Conservation (phyloP, 2,888 invertebrate genomes). For the Andrena bicolor region DNA sequence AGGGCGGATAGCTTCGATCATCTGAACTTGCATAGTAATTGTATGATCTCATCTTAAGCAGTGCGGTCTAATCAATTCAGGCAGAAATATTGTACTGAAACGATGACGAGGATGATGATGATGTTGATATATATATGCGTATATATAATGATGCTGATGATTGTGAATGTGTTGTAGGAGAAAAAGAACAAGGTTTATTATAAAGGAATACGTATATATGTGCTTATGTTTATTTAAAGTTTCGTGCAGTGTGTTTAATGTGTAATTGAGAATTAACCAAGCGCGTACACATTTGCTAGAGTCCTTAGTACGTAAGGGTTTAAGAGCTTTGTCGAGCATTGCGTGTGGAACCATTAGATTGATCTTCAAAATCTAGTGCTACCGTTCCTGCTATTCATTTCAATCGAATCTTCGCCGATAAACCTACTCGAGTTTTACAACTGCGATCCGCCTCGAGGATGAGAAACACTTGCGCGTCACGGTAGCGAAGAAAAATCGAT, state of each 20-base stretch:
- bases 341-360: constrained; percentile 4
- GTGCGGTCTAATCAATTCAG: constrained; percentile 52
- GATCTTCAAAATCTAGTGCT: background rate
- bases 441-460: background rate
- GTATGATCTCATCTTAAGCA: constrained; percentile 64
- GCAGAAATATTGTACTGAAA: constrained; percentile 37
- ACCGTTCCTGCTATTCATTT: background rate
- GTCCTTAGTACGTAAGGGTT: constrained; percentile 21
- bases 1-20: constrained; percentile 75
- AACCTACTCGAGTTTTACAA: background rate
- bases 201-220: constrained; percentile 76
- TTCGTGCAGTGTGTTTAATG: constrained; percentile 78
- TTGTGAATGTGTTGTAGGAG: constrained; percentile 71
- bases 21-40: constrained; percentile 58
- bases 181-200: constrained; percentile 65
- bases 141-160: constrained; percentile 60
- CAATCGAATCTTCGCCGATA: background rate
- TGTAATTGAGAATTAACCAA: constrained; percentile 51
- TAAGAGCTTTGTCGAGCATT: background rate
- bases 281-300: constrained; percentile 3
- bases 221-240: constrained; percentile 80
- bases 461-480: background rate
- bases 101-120: constrained; percentile 35
- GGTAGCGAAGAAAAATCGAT: background rate
- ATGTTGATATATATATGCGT: constrained; percentile 17